phyloP scores from a whole-genome alignment of 2,888 invertebrate species.

The Pristionchus maxplancki region DNA sequence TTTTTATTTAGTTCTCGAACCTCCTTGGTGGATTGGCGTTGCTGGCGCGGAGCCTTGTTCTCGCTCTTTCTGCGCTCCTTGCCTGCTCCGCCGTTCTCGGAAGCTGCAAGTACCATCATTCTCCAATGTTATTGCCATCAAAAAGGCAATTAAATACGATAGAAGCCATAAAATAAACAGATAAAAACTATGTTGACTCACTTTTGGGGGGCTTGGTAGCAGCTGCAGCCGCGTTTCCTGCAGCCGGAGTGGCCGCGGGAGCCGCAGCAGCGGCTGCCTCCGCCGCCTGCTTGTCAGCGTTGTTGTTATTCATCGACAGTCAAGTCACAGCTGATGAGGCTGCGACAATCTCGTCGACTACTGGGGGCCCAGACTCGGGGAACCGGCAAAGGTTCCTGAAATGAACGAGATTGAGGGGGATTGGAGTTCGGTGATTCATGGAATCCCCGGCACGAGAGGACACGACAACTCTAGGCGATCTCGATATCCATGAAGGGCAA shows the following conservation, averaged over 20 bases:
- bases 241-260: slow-evolving; percentile 16
- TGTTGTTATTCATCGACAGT: slow-evolving; percentile 34
- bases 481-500: slow-evolving; percentile 38
- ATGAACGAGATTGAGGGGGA: background rate
- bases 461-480: background rate
- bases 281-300: slow-evolving; percentile 47
- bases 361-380: slow-evolving; percentile 50
- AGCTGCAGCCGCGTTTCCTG: slow-evolving; percentile 5
- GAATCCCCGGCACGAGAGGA: slow-evolving; percentile 6
- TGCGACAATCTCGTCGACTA: slow-evolving; percentile 44
- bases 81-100: slow-evolving; percentile 40
- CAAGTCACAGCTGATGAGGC: slow-evolving; percentile 38
- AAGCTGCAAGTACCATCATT: background rate
- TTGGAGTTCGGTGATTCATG: background rate
- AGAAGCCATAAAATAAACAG: background rate
- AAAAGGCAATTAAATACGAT: background rate
- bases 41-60: slow-evolving; percentile 38
- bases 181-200: background rate
- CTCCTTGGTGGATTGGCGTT: slow-evolving; percentile 45
- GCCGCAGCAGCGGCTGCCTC: slow-evolving; percentile 22
- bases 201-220: slow-evolving; percentile 37
- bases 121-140: background rate
- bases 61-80: slow-evolving; percentile 46
- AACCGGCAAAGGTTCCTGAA: slow-evolving; percentile 46
- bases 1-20: background rate